Base-by-base conservation (phyloP, 2,888 invertebrate genomes). In the Yponomeuta cagnagella region DNA sequence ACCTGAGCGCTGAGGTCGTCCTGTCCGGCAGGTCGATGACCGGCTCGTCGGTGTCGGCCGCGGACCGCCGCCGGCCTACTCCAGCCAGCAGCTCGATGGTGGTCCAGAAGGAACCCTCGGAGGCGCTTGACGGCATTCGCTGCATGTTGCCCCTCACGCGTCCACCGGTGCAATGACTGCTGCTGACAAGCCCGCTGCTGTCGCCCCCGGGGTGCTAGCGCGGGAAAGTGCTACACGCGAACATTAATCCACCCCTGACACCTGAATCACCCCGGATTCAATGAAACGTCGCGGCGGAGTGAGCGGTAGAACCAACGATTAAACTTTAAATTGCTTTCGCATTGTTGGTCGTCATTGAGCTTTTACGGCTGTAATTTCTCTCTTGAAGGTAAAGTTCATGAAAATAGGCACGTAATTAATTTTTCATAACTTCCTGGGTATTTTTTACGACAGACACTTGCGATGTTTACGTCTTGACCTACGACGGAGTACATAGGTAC, bases 41-140 rank as follows among this genome's bases (percentile, higher is more conserved):
- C 33, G 33, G 31, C 70, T 89, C 90, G 58, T 90, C 92, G 65
- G 79, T 80, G 75, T 93, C 93, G 43, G 86, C 84, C n/a, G 88
- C 86, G 4, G 92, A 91, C 63, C 90, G 83, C 71, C 93, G 86
- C 72, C 92, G 84, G 67, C 93, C 93, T 10, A 90, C 87, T 52
- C 89, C 93, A 23, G 94, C 93, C 30, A 95, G 87, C 63, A 94
- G 86, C 73, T 94, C 94, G 73, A 95, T 93, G n/a, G 94, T 94
- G 69, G 93, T 93, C 94, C 94, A 94, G 80, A 95, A 94, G 64
- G 89, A 86, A 69, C 93, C 89, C 72, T 90, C 93, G 10, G 91
- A 89, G 58, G 93, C 82, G 77, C 82, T 88, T 69, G 92, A 92
- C 70, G 87, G 81, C 63, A 84, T 79, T 69, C 90, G 85, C 77